Evolutionary conservation across 2,797 vertebrate genomes (phyloP).

Genomic region (Spinus pinus): DNA sequence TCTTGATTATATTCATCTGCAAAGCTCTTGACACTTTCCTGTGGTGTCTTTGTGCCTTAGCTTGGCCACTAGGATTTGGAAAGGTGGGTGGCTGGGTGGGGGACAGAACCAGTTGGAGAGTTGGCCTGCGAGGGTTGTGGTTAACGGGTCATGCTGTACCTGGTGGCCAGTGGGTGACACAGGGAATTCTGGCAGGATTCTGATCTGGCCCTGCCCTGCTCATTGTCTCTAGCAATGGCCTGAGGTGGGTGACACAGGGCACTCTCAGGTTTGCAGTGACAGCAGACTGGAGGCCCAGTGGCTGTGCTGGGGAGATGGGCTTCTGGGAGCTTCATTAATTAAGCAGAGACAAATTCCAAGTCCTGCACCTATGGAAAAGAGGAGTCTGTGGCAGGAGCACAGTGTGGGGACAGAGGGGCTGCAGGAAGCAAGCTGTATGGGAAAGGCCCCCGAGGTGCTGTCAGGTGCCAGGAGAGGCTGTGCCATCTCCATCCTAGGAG

Average conservation of each 20-base stretch:
- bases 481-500: background rate
- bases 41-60: background rate
- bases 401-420: background rate
- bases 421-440: background rate
- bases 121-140: background rate
- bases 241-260: background rate
- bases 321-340: background rate
- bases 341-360: too few relatives aligned
- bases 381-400: background rate
- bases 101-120: background rate
- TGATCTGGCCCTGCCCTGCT: background rate
- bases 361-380: rapidly evolving
- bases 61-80: rapidly evolving
- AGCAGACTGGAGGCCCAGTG: background rate
- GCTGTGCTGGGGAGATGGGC: background rate
- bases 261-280: background rate
- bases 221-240: background rate
- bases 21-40: background rate
- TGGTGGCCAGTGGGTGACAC: background rate
- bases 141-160: background rate
- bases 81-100: background rate
- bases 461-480: background rate
- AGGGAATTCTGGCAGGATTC: background rate
- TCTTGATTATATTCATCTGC: background rate
- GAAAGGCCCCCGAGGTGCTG: background rate